Base-by-base conservation (phyloP, 2,797 vertebrate genomes). In the Oreortyx pictus region DNA sequence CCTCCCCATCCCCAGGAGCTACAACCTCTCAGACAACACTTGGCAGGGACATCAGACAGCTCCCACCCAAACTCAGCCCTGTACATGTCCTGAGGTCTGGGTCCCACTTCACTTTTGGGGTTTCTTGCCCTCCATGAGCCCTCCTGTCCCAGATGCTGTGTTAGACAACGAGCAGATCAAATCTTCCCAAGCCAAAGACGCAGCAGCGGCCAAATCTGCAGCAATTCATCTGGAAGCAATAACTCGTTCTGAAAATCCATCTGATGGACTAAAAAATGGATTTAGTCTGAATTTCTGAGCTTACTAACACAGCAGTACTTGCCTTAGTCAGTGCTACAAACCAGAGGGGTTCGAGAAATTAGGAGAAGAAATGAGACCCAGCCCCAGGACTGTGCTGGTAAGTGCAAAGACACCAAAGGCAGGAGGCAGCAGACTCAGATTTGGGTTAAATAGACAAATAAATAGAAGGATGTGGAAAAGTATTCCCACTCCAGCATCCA, bases 151-250 rank as follows among this genome's bases (percentile, higher is more conserved):
- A 57, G n/a, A 54, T 6, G 1, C 35, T 14, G 68, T 60, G 44
- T 2, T 43, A 86, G 74, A 88, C 41, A 43, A n/a, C 6, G 50
- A 90, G 90, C 8, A 22, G 92, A 82, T 52, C 57, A 61, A 66
- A 82, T 37, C 75, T 80, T 59, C 68, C 79, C 61, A 78, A 68
- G 11, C 7, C 61, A 50, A 85, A 61, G 76, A 62, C 46, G 50
- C 68, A 72, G 46, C 44, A 31, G 50, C 72, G 71, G 81, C 86
- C 93, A 94, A 73, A 82, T 31, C 15, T 46, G 72, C 90, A 92
- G 68, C 52, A 61, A 70, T 86, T 90, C 61, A 65, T 64, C 68
- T 64, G 84, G 68, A 90, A 85, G 86, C 89, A 92, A 82, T 60
- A 71, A 41, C 62, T 70, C 12, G 35, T 50, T 84, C 84, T 70